phyloP scores from a whole-genome alignment of 1,140 invertebrate genomes.

The Drosophila sechellia region DNA sequence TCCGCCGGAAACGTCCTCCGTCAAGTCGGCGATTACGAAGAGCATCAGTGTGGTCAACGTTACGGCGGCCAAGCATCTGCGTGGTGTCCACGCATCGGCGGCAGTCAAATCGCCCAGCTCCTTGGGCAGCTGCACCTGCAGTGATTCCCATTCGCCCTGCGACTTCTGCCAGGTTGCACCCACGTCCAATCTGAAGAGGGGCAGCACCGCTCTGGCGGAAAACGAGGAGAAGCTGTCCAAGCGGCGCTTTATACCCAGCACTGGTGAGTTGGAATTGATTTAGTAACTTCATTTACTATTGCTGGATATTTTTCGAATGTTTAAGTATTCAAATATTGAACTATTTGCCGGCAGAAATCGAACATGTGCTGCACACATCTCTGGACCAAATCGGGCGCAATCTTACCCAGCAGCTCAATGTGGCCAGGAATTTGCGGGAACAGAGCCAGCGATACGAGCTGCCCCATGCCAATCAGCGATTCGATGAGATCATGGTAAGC shows the following conservation, averaged over 20 bases:
- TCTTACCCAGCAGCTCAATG: slow-evolving; percentile 67
- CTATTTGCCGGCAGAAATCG: slow-evolving; percentile 53
- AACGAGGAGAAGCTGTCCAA: slow-evolving; percentile 51
- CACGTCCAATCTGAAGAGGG: slow-evolving; percentile 48
- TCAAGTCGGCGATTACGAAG: slow-evolving; percentile 85
- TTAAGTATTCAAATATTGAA: no score
- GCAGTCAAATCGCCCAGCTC: slow-evolving; percentile 45
- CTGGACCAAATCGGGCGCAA: slow-evolving; percentile 66
- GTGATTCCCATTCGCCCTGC: slow-evolving; percentile 41
- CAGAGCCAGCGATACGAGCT: slow-evolving; percentile 66
- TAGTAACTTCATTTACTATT: no score
- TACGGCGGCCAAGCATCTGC: slow-evolving; percentile 73
- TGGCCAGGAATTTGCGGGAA: slow-evolving; percentile 67
- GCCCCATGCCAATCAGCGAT: slow-evolving; percentile 60
- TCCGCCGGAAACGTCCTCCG: slow-evolving; percentile 85
- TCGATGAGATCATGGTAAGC: slow-evolving; percentile 77
- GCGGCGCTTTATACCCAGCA: slow-evolving; percentile 63
- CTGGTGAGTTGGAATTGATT: slow-evolving; percentile 31
- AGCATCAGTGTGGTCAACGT: slow-evolving; percentile 83
- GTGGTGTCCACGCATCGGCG: slow-evolving; percentile 37
- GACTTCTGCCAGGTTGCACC: slow-evolving; percentile 52
- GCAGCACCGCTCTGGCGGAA: slow-evolving; percentile 12
- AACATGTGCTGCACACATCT: slow-evolving; percentile 66
- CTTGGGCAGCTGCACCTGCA: slow-evolving; percentile 53
- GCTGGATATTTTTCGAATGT: no score